Evolutionary conservation across 2,113 vertebrate genomes (phyloP), one percentile per base, ranked within the genome.

Genomic region (Seriola quinqueradiata): DNA sequence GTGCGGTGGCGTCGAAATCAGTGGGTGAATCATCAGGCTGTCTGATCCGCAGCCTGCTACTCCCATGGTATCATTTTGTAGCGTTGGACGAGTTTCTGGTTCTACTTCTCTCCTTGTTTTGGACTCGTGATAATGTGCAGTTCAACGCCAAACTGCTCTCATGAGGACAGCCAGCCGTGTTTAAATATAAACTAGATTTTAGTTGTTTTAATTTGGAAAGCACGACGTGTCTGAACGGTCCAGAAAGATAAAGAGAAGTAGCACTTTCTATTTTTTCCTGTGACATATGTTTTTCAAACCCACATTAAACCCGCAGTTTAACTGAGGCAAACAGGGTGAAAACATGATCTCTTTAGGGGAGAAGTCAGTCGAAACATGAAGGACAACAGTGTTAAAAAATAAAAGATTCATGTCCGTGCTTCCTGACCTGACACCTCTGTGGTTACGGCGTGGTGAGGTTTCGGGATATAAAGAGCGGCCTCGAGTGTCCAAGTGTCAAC

Each of bases 31-130:
- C 82, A 81, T 80, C 32, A 0, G 42, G 17, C 52, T 1, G 44
- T 77, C 78, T 84, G 81, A 86, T 86, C 78, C 69, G 9, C n/a
- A 16, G 75, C 68, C 89, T n/a, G 34, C 38, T n/a, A 5, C 75
- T 89, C 84, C 87, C 78, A 6, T 17, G 75, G 79, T 60, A 58
- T 72, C 63, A 7, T 82, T 87, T 75, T 67, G 82, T 66, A 28
- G 52, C 7, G 46, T 17, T 74, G 78, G 75, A 73, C 38, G 0
- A 17, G 66, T 42, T 73, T 71, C 69, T 83, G 57, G 60, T 71
- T 85, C 55, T 23, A 32, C 70, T 59, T 70, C 42, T 42, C 61
- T 25, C 77, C 23, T 13, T 23, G 55, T 52, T 14, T 71, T 75
- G 70, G 71, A 70, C 70, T 84, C 21, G 11, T 14, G 71, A 54